Percentiles rank a stretch among this genome's conserved stretches.
Evolutionary conservation across 2,888 invertebrate species (phyloP).

Genomic region (Pantelozetes paolii): DNA sequence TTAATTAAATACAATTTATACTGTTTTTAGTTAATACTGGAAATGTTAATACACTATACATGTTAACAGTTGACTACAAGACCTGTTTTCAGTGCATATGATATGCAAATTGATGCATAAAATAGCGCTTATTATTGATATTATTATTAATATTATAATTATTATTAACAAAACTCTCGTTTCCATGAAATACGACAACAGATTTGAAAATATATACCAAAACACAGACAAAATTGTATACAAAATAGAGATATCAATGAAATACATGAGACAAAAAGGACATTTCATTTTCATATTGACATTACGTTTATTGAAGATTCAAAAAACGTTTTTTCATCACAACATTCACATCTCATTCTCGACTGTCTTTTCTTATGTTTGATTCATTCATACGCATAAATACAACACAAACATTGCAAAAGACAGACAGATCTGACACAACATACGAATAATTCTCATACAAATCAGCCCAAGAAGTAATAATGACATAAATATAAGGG

Average conservation of each 20-base stretch:
- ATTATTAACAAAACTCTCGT: background rate
- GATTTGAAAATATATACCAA: background rate
- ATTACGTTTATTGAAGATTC: background rate
- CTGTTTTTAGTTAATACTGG: slow-evolving; percentile 1
- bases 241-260: background rate
- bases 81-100: slow-evolving; percentile 28
- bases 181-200: background rate
- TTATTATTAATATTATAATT: background rate
- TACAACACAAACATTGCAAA: background rate
- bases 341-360: slow-evolving; percentile 17
- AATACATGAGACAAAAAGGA: background rate
- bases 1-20: slow-evolving; percentile 3
- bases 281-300: background rate
- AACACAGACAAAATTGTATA: background rate
- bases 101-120: slow-evolving; percentile 23
- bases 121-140: background rate
- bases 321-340: background rate
- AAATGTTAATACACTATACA: slow-evolving; percentile 29
- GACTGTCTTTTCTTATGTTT: background rate
- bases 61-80: slow-evolving; percentile 6
- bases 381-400: background rate
- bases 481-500: background rate
- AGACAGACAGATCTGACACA: background rate
- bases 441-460: background rate
- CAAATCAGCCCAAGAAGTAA: background rate